Evolutionary conservation across 2,888 invertebrate species (phyloP).

Genomic region (Lapara coniferarum): DNA sequence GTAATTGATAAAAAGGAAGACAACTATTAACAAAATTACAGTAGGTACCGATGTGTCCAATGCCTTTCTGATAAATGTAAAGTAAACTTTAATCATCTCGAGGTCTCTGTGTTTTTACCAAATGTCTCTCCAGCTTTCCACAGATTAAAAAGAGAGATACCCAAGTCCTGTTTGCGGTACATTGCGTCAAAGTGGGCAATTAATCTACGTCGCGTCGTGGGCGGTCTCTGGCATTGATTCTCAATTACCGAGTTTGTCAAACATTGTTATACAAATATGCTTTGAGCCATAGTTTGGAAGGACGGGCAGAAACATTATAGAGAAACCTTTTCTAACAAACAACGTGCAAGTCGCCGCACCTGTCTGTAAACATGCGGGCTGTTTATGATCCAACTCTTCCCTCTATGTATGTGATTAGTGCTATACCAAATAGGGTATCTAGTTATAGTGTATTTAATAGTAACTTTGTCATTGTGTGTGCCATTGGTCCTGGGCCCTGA

Average conservation of each 20-base stretch:
- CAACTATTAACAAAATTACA: too few relatives aligned
- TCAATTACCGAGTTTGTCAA: constrained; percentile 52
- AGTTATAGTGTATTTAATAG: too few relatives aligned
- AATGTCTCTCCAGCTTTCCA: too few relatives aligned
- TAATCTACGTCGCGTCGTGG: constrained; percentile 46
- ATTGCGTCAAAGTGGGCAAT: constrained; percentile 47
- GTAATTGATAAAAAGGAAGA: too few relatives aligned
- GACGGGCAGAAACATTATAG: neutral
- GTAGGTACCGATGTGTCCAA: too few relatives aligned
- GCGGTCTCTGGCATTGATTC: constrained; percentile 54
- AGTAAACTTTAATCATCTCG: too few relatives aligned
- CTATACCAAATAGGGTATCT: neutral
- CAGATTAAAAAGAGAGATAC: neutral
- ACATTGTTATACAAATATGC: constrained; percentile 35
- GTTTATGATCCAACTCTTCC: too few relatives aligned
- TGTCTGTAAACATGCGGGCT: neutral
- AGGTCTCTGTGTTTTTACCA: too few relatives aligned
- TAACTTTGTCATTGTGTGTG: too few relatives aligned
- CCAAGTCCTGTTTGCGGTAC: constrained; percentile 26
- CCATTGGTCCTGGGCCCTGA: too few relatives aligned
- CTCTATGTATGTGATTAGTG: neutral
- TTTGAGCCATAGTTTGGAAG: constrained; percentile 4
- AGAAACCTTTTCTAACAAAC: neutral
- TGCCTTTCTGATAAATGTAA: too few relatives aligned
- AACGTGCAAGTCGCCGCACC: neutral